These are phyloP conservation scores for Distichodus sexfasciatus DNA, from an alignment of 2,797 vertebrate genomes.

Conservation along the genomic window DNA sequence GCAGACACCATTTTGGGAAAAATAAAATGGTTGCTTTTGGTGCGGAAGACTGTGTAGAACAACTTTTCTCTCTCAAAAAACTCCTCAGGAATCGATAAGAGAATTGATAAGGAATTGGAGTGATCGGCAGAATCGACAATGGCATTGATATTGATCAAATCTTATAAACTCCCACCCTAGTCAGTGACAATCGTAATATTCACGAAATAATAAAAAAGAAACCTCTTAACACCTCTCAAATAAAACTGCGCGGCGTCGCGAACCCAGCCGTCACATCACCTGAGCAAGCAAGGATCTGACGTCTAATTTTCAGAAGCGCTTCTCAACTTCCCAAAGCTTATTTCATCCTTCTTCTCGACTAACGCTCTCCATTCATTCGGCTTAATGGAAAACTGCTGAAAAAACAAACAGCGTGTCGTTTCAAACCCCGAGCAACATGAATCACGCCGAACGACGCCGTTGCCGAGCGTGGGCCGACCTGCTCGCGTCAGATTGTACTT, in stretches of 20 bases:
- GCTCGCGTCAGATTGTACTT: slow-evolving; percentile 59
- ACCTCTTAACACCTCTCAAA: no score
- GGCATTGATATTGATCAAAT: no score
- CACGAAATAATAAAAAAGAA: neutral
- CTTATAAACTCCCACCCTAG: no score
- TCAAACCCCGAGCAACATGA: slow-evolving; percentile 41
- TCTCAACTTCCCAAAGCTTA: neutral
- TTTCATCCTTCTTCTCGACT: slow-evolving; percentile 32
- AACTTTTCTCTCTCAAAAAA: no score
- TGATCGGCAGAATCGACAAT: no score
- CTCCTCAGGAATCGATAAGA: no score
- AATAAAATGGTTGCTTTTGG: no score
- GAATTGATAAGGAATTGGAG: no score
- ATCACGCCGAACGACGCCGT: slow-evolving; percentile 48
- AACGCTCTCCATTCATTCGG: slow-evolving; percentile 27
- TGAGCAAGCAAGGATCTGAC: slow-evolving; percentile 12
- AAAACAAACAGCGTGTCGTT: slow-evolving; percentile 34
- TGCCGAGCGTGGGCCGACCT: neutral
- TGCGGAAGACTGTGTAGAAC: no score
- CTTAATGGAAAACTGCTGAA: slow-evolving; percentile 47
- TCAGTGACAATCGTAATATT: no score
- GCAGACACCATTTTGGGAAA: no score
- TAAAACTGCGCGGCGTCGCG: neutral
- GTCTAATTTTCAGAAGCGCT: neutral
- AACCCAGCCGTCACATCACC: neutral